Base-by-base conservation (phyloP, 2,797 vertebrate species). In the Sebastes taczanowskii region DNA sequence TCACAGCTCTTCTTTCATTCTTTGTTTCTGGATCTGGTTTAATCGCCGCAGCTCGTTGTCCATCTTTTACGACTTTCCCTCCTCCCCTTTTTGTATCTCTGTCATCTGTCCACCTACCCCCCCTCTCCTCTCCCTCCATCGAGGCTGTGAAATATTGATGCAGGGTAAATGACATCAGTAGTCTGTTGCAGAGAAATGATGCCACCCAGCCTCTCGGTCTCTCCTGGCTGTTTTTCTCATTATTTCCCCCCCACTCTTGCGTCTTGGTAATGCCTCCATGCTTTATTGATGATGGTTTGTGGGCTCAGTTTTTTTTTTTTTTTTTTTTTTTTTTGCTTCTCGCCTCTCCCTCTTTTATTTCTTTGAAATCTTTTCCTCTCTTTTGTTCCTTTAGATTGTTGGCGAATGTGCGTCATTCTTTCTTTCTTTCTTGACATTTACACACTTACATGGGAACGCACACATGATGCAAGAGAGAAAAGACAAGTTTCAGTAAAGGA, bases 131-230 rank as follows among this genome's bases (percentile, higher is more conserved):
- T 59, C 18, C 4, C 35, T 71, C 82, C 66, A 80, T 90, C 71
- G 58, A 32, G 46, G 58, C 68, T 61, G 71, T 91, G 91, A 93
- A 94, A 94, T 94, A 93, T 95, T 94, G 90, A 94, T 94, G 86
- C 78, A 56, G 88, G 71, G 82, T 92, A 92, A 93, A 93, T 92
- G 64, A 94, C 89, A 92, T 92, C 88, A 91, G 91, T 82, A 77
- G 84, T 89, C 72, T 84, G 83, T 91, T 87, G 81, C 77, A 80
- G 78, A 91, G 85, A 88, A 92, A 89, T 87, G 81, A 89, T 86
- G 80, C 74, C 10, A 27, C 78, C 71, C 66, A 71, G 86, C 64
- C 90, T 85, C 80, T 75, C 83, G 34, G 78, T 89, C 81, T 84
- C 83, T 82, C 73, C 83, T 83, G 69, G 29, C 78, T 84, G 74